These are phyloP conservation scores for Opisthocomus hoazin DNA, from an alignment of 2,113 vertebrate species.

Conservation along the genomic window DNA sequence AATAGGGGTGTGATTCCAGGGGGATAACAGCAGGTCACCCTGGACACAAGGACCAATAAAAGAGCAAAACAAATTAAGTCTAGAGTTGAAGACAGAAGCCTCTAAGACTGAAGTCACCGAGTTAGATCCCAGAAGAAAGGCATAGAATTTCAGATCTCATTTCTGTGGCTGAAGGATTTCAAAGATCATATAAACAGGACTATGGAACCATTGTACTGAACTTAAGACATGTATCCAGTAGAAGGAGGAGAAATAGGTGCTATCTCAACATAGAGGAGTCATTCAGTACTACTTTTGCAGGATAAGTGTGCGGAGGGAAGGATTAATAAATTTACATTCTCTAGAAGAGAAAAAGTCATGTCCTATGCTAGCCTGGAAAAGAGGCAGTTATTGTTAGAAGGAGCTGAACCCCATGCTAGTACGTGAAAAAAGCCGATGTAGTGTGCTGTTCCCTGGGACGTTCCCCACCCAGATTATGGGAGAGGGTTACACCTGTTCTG, in stretches of 20 bases:
- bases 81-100: background rate
- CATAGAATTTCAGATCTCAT: background rate
- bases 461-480: background rate
- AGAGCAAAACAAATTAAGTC: background rate
- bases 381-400: background rate
- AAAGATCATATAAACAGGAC: background rate
- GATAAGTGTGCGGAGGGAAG: background rate
- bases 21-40: background rate
- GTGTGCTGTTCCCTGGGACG: background rate
- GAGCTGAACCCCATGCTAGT: background rate
- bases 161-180: background rate
- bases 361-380: background rate
- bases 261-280: background rate
- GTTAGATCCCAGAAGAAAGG: background rate
- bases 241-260: background rate
- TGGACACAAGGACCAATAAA: background rate
- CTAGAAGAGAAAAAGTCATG: background rate
- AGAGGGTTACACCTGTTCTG: background rate
- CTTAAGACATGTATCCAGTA: background rate
- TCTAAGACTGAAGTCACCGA: background rate
- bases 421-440: background rate
- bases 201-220: background rate
- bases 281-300: background rate
- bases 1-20: background rate
- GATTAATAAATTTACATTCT: background rate